Base-by-base conservation (phyloP, 2,797 vertebrate genomes). In the Gymnoscopelus braueri region DNA sequence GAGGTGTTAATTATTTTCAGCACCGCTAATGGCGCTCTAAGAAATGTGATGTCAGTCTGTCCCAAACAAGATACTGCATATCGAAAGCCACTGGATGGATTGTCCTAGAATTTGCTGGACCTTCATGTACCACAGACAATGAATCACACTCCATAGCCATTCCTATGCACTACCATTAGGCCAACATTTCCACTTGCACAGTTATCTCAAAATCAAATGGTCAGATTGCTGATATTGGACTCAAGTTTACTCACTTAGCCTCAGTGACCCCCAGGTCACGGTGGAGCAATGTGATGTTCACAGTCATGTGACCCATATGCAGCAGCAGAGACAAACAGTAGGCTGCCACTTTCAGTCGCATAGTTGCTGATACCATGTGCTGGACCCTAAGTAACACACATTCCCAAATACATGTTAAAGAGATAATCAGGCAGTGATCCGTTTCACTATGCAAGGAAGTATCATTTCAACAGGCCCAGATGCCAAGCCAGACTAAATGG, bases 271-370 rank as follows among this genome's bases (percentile, higher is more conserved):
- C 92, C 76, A 99, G 52, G 87, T 98, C 97, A 3, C 94, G 93
- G 81, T 98, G 96, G 69, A 99, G 88, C 67, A 95, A 0, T 0
- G 97, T 97, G 72, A 99, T 92, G 82, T 99, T 91, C 0, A 81
- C 91, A 11, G 94, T 94, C 93, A 96, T 96, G 81, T 88, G 65
- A 47, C 84, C 91, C 68, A 98, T 91, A 68, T 99, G 98, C 77
- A 99, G 91, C 82, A 96, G 94, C 80, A 99, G 74, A 13, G 92
- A 89, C 5, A 99, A 84, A n/a, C 87, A 93, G 1, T 98, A 92
- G 0, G 96, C 91, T 0, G 95, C 88, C 62, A 98, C 79, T 90
- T 98, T 99, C 5, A 92, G 81, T 59, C 89, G 93, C 95, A 97
- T 96, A 2, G 98, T 96, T 0, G 90, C 48, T 0, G 97, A 94